These are phyloP conservation scores for Bucorvus abyssinicus DNA, from an alignment of 2,797 vertebrate genomes.

Conservation along the genomic window DNA sequence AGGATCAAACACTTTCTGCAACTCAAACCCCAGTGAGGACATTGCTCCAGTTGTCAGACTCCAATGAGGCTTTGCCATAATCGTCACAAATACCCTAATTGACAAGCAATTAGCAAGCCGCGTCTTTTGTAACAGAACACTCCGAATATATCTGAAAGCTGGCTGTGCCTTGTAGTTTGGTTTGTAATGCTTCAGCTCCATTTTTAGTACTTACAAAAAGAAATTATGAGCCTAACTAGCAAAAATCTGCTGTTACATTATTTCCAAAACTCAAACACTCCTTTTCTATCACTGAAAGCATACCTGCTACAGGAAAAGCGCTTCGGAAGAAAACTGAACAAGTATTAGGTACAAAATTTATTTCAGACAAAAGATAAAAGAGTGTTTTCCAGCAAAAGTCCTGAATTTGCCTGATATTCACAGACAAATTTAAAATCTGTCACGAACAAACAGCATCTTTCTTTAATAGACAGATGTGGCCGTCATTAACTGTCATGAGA, in stretches of 20 bases:
- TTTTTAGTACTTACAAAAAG: background rate
- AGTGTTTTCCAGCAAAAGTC: background rate
- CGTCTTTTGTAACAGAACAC: constrained; percentile 24
- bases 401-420: background rate
- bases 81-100: constrained; percentile 23
- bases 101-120: constrained; percentile 23
- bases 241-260: background rate
- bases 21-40: background rate
- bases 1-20: background rate
- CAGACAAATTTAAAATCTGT: background rate
- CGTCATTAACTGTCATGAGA: background rate
- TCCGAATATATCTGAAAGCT: constrained; percentile 11
- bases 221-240: background rate
- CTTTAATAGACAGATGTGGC: background rate
- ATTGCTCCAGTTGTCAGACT: background rate
- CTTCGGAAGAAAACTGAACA: background rate
- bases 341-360: background rate
- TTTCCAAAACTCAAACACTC: background rate
- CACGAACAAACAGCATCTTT: rapidly evolving
- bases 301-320: background rate
- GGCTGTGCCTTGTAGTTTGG: background rate
- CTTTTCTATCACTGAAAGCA: background rate
- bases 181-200: background rate
- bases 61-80: background rate
- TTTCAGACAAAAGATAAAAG: background rate